Conservation (phyloP, 2,888 invertebrate species). For the Apotomis betuletana region DNA sequence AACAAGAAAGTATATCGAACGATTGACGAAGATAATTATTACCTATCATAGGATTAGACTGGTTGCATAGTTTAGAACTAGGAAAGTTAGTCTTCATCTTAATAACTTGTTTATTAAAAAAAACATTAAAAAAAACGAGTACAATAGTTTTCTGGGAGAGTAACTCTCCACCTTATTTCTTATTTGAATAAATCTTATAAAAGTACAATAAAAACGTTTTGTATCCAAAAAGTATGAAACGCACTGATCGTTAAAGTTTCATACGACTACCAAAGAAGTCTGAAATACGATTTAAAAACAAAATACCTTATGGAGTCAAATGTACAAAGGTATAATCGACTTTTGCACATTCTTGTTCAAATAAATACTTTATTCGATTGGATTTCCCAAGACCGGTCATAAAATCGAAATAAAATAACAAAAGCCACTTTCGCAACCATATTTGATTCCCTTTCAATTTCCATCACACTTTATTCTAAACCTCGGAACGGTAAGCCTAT, state of each 20-base stretch:
- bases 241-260: neutral
- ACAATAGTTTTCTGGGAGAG: no score
- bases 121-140: no score
- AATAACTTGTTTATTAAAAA: no score
- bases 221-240: neutral
- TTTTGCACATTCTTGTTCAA: slow-evolving; percentile 16
- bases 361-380: slow-evolving; percentile 27
- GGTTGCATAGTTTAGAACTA: no score
- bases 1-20: no score
- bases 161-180: no score
- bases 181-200: no score
- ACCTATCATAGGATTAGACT: no score
- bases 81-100: no score
- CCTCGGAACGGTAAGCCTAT: slow-evolving; percentile 55
- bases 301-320: neutral
- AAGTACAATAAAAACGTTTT: no score
- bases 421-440: slow-evolving; percentile 66
- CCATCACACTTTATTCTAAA: slow-evolving; percentile 59
- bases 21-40: no score
- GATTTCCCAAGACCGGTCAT: slow-evolving; percentile 67
- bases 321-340: neutral
- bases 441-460: slow-evolving; percentile 67
- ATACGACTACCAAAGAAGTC: neutral
- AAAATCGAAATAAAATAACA: slow-evolving; percentile 71
- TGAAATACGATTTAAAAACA: slow-evolving; percentile 21